Evolutionary conservation across 2,113 vertebrate species (phyloP).

Genomic region (Dipodomys stephensi): DNA sequence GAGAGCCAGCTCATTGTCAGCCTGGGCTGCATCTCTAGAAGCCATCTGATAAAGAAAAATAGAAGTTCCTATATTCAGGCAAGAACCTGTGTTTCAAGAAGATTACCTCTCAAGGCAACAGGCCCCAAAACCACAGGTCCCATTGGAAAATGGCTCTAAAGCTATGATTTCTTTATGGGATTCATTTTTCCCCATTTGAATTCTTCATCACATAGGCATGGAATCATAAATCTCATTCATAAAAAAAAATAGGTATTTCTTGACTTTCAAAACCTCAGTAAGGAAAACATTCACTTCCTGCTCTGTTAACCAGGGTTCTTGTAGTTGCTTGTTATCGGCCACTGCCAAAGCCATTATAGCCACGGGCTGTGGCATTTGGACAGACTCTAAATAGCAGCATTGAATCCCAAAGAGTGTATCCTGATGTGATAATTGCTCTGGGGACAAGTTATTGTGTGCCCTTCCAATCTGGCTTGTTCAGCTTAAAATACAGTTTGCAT

Average conservation of each 20-base stretch:
- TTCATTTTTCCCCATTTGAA: conserved; percentile 50
- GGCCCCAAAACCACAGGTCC: not conserved
- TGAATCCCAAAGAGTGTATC: conserved; percentile 61
- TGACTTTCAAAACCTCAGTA: conserved; percentile 56
- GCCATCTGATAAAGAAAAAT: not conserved
- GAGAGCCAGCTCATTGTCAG: not conserved
- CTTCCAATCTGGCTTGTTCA: not conserved
- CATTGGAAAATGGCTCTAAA: conserved; percentile 15
- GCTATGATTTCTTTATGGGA: not conserved
- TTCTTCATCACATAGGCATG: conserved; percentile 32
- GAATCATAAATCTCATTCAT: conserved; percentile 57
- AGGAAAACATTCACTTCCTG: conserved; percentile 76
- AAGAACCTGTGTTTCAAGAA: not conserved
- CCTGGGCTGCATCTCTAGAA: not conserved
- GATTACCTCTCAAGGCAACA: not conserved
- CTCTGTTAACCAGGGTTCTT: conserved; percentile 63
- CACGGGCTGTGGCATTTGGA: conserved; percentile 57
- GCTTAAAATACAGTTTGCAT: conserved; percentile 63
- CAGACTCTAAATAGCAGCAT: conserved; percentile 66
- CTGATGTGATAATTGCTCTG: conserved; percentile 72
- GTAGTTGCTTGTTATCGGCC: conserved; percentile 18
- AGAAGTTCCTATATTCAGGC: not conserved
- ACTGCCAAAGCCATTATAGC: conserved; percentile 72
- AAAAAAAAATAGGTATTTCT: conserved; percentile 66
- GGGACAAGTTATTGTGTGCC: conserved; percentile 67